These are phyloP conservation scores for Leptinotarsa juncta DNA, from an alignment of 2,888 invertebrate genomes.

Conservation along the genomic window DNA sequence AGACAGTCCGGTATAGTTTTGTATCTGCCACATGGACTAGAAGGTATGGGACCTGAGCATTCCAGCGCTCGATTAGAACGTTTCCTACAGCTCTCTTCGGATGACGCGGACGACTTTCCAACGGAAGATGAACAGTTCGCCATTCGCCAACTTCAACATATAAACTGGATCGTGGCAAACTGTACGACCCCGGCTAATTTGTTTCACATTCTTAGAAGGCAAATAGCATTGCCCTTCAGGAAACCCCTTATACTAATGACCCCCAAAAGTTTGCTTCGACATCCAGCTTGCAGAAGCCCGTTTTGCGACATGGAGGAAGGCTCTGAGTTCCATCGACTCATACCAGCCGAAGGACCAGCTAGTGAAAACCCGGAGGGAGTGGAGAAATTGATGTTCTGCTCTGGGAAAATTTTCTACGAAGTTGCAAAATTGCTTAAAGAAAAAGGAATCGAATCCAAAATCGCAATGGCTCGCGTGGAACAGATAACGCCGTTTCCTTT, in stretches of 20 bases:
- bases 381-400: slow-evolving; percentile 87
- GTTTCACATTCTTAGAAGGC: slow-evolving; percentile 94
- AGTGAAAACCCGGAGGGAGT: slow-evolving; percentile 73
- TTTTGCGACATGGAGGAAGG: slow-evolving; percentile 91
- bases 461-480: slow-evolving; percentile 87
- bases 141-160: slow-evolving; percentile 94
- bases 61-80: slow-evolving; percentile 89
- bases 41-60: slow-evolving; percentile 95
- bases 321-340: slow-evolving; percentile 81
- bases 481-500: slow-evolving; percentile 95
- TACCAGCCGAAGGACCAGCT: slow-evolving; percentile 81
- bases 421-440: slow-evolving; percentile 80
- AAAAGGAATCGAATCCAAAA: slow-evolving; percentile 75
- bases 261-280: slow-evolving; percentile 94
- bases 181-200: slow-evolving; percentile 95
- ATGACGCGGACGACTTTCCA: slow-evolving; percentile 95
- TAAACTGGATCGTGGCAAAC: slow-evolving; percentile 96
- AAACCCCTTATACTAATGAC: slow-evolving; percentile 97
- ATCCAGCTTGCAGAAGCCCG: slow-evolving; percentile 92
- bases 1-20: slow-evolving; percentile 95
- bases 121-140: slow-evolving; percentile 84
- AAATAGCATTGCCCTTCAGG: slow-evolving; percentile 94
- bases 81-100: slow-evolving; percentile 94
- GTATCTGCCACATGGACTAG: slow-evolving; percentile 96
- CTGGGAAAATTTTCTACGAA: slow-evolving; percentile 94